Evolutionary conservation across 2,888 invertebrate genomes (phyloP).

Genomic region (Polyommatus iphigenia): DNA sequence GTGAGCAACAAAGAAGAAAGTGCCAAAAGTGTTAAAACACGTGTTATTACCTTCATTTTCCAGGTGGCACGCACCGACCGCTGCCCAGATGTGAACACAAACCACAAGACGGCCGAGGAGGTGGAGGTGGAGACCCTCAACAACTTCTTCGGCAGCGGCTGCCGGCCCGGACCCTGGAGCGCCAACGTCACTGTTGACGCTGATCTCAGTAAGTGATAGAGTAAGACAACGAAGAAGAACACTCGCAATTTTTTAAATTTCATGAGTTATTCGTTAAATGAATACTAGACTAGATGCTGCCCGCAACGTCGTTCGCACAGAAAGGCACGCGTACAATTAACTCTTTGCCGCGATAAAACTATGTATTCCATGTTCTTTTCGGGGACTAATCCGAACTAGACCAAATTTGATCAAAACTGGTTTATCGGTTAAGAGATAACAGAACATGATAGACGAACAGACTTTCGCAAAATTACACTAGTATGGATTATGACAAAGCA

Average conservation of each 20-base stretch:
- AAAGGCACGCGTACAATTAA: too few relatives aligned
- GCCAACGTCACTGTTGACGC: slow-evolving; percentile 73
- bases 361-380: too few relatives aligned
- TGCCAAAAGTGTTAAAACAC: neutral
- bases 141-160: slow-evolving; percentile 84
- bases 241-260: neutral
- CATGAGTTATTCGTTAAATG: neutral
- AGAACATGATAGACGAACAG: too few relatives aligned
- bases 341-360: too few relatives aligned
- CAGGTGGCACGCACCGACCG: slow-evolving; percentile 64
- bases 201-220: slow-evolving; percentile 77
- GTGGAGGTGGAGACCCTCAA: slow-evolving; percentile 82
- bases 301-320: too few relatives aligned
- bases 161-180: slow-evolving; percentile 87
- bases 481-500: too few relatives aligned
- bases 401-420: too few relatives aligned
- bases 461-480: too few relatives aligned
- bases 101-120: slow-evolving; percentile 71
- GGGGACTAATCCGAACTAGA: too few relatives aligned
- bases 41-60: neutral
- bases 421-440: too few relatives aligned
- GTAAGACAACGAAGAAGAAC: neutral
- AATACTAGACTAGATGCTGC: neutral
- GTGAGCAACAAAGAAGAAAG: neutral
- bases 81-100: slow-evolving; percentile 48